A percentile compares a stretch with the other conserved stretches of the same genome.
These are phyloP conservation scores for Philopotamus ludificatus DNA, from an alignment of 1,140 invertebrate genomes.

Conservation along the genomic window DNA sequence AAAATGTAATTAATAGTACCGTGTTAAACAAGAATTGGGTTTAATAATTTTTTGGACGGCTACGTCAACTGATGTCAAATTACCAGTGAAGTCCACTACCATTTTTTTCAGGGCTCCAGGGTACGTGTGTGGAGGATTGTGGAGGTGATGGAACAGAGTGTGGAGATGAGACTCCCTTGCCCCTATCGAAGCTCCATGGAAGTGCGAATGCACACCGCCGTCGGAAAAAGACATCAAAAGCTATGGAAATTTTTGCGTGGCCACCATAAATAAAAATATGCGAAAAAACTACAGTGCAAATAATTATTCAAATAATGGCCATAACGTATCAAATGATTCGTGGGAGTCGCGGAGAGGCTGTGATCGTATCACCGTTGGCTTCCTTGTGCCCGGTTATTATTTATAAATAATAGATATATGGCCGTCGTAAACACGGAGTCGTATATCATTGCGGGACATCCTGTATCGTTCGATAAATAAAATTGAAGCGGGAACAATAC, in stretches of 20 bases:
- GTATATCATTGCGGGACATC: too few species aligned
- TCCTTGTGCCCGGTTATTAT: too few species aligned
- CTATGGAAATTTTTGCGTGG: constrained; percentile 40
- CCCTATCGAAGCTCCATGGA: neutral
- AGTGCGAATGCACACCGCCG: constrained; percentile 32
- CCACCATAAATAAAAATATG: too few species aligned
- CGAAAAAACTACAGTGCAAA: too few species aligned
- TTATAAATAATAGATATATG: too few species aligned
- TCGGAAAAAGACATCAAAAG: constrained; percentile 39
- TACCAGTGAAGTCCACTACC: constrained; percentile 34
- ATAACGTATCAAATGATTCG: too few species aligned
- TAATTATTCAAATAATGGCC: neutral
- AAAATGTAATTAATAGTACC: too few species aligned
- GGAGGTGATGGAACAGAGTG: neutral
- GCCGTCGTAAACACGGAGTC: too few species aligned
- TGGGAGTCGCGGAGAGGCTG: too few species aligned
- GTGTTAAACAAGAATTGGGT: neutral
- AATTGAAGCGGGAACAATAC: too few species aligned
- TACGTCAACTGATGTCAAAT: constrained; percentile 24
- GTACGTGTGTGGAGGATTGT: neutral
- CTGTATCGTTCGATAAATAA: too few species aligned
- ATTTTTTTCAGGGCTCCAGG: constrained; percentile 25
- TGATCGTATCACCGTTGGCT: too few species aligned
- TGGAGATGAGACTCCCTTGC: neutral
- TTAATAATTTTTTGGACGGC: neutral